These are phyloP conservation scores for Tortrix viridana DNA, from an alignment of 2,888 invertebrate genomes.

Conservation along the genomic window DNA sequence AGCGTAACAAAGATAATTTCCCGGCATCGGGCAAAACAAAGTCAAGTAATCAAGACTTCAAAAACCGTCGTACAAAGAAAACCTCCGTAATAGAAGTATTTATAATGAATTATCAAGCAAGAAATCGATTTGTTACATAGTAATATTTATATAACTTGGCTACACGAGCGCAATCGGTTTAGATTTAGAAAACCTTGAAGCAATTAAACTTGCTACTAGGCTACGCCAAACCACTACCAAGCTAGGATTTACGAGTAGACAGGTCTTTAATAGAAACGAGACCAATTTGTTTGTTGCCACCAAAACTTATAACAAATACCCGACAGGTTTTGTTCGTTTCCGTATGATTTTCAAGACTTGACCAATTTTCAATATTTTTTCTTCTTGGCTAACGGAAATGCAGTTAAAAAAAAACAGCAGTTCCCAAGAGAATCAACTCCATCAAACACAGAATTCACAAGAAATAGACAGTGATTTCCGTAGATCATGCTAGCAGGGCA, in stretches of 20 bases:
- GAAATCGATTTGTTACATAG: constrained; percentile 18
- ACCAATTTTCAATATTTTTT: too few relatives aligned
- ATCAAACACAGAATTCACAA: too few relatives aligned
- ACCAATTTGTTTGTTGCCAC: neutral
- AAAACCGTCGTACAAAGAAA: neutral
- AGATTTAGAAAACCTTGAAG: constrained; percentile 3
- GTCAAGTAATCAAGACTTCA: constrained; percentile 4
- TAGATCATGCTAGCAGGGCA: too few relatives aligned
- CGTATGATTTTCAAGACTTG: too few relatives aligned
- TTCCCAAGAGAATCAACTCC: neutral
- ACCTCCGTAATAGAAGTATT: constrained; percentile 20
- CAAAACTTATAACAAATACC: neutral
- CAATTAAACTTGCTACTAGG: neutral
- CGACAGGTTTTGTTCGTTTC: too few relatives aligned
- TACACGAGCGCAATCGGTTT: constrained; percentile 21
- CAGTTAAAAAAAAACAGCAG: neutral
- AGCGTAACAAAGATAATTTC: neutral
- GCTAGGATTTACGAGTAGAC: neutral
- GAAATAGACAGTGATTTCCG: too few relatives aligned
- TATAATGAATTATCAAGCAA: constrained; percentile 26
- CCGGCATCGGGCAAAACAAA: neutral
- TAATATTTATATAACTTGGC: constrained; percentile 12
- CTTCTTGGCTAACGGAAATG: too few relatives aligned
- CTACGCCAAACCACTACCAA: neutral
- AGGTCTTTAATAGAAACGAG: too few relatives aligned